Evolutionary conservation across 1,140 invertebrate species (phyloP), one percentile per base, ranked within the genome.

Genomic region (Piezodorus guildinii): DNA sequence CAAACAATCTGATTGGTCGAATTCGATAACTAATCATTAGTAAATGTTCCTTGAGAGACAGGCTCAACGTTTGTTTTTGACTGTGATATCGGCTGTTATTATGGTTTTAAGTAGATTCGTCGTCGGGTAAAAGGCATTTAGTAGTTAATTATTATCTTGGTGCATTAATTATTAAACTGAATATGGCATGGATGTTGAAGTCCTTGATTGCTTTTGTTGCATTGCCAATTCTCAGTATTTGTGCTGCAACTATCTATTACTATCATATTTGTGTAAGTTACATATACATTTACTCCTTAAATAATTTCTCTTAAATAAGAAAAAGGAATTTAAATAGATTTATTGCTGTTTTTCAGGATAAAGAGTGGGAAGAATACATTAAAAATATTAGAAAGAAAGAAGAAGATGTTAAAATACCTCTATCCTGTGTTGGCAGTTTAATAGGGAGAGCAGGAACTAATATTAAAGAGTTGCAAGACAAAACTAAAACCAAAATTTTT

Each of bases 391-490:
- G 70, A 67, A 71, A 70, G 62, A 72, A 70, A 66, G 67, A 64
- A 15, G 46, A 74, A 44, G 74, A 78, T 44, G 66, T 80, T 6
- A 73, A 74, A 69, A 72, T 84, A 39, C 78, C 78, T 4, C 74
- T 73, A 60, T 69, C 77, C 23, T 69, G 70, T 65, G 74, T 81
- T 54, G 74, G 76, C 5, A 66, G 69, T 43, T 65, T 82, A 43
- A 82, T 84, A 74, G 87, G 87, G 62, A 77, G 84, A 66, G 78
- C 75, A 65, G 87, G 87, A 9, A 73, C 74, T 14, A 82, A 81
- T 67, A 81, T 90, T 44, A 86, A 85, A 72, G 74, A 83, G 62
- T 82, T 94, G 68, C 81, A 91, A 72, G 75, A 81, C 52, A 80
- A 80, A 67, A 85, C 85, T 0, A 79, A 81, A 45, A 85, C 87